Conservation (phyloP, 2,797 vertebrate genomes). For the Poecile montanus region DNA sequence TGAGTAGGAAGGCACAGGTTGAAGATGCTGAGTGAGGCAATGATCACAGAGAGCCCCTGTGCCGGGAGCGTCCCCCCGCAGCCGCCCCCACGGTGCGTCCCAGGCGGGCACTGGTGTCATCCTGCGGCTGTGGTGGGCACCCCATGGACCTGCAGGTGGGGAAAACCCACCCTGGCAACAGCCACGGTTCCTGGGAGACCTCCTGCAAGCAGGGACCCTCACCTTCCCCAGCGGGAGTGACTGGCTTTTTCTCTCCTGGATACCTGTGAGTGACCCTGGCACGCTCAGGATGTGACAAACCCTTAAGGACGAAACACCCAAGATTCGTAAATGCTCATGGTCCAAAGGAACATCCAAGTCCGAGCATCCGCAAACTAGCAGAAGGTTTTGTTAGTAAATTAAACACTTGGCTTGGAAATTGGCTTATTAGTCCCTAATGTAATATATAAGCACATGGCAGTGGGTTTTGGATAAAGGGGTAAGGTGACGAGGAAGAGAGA, state of each 20-base stretch:
- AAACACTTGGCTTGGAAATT: not conserved
- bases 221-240: accelerated
- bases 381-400: not conserved
- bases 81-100: accelerated
- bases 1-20: not conserved
- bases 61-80: accelerated
- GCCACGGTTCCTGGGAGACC: not conserved
- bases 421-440: not conserved
- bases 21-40: not conserved
- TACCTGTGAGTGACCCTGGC: too few relatives aligned
- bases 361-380: not conserved
- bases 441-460: not conserved
- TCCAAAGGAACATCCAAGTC: not conserved
- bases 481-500: not conserved
- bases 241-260: too few relatives aligned
- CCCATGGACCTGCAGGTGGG: accelerated
- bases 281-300: not conserved
- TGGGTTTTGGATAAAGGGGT: not conserved
- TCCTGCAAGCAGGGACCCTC: accelerated
- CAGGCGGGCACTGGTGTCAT: too few relatives aligned
- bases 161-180: too few relatives aligned
- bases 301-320: too few relatives aligned
- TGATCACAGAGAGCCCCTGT: not conserved
- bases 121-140: too few relatives aligned
- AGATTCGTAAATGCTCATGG: not conserved